phyloP scores from a whole-genome alignment of 2,888 invertebrate genomes.

The Meteorus colon region DNA sequence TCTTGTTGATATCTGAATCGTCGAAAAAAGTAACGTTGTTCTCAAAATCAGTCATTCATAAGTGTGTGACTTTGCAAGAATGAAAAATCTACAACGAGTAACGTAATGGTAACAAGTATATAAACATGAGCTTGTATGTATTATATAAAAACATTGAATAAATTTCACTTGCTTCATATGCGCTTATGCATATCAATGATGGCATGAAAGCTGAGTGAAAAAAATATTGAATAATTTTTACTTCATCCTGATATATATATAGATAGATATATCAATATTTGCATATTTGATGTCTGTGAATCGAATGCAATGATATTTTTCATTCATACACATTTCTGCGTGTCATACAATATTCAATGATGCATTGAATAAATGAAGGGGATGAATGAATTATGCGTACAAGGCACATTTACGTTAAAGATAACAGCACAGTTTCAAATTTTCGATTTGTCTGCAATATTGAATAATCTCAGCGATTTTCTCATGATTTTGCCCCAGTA shows the following conservation, averaged over 20 bases:
- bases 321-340: neutral
- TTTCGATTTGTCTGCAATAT: neutral
- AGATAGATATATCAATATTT: neutral
- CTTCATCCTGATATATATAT: too few species aligned
- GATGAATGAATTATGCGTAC: too few species aligned
- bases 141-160: neutral
- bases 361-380: neutral
- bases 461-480: too few species aligned
- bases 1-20: neutral
- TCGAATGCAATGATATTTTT: neutral
- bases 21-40: neutral
- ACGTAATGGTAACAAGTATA: slow-evolving; percentile 22
- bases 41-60: neutral
- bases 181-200: neutral
- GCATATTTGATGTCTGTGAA: neutral
- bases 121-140: slow-evolving; percentile 8
- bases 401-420: too few species aligned
- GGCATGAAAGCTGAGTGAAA: neutral
- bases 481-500: too few species aligned
- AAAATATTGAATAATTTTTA: neutral
- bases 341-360: neutral
- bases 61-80: neutral
- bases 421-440: neutral
- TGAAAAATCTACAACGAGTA: neutral
- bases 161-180: neutral